A percentile compares a stretch with the other conserved stretches of the same genome.
Conservation (phyloP, 1,140 invertebrate genomes). For the Lethrus apterus region DNA sequence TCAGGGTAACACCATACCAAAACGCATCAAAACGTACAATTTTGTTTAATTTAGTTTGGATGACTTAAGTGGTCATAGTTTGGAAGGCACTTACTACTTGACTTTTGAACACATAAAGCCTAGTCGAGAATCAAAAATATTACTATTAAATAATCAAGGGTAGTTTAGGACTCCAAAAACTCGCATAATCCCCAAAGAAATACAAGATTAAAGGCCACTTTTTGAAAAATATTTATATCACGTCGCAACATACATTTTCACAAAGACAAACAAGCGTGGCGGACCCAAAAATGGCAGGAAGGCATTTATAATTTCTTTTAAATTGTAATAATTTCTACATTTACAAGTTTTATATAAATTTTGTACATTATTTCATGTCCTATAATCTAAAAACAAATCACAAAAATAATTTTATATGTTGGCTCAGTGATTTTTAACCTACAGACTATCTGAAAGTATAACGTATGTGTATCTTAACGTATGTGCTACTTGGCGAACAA, state of each 20-base stretch:
- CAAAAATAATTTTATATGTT: conserved; percentile 41
- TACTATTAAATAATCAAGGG: conserved; percentile 12
- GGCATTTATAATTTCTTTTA: conserved; percentile 40
- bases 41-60: conserved; percentile 31
- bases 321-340: conserved; percentile 38
- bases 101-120: conserved; percentile 44
- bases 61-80: conserved; percentile 41
- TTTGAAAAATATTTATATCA: conserved; percentile 21
- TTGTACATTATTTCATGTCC: conserved; percentile 41
- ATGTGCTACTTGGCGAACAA: conserved; percentile 16
- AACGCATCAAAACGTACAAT: conserved; percentile 35
- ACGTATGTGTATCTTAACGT: conserved; percentile 14
- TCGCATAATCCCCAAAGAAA: conserved; percentile 13
- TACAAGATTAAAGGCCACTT: conserved; percentile 21
- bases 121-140: conserved; percentile 32
- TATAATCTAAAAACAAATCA: conserved; percentile 41
- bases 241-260: conserved; percentile 14
- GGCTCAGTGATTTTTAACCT: conserved; percentile 28
- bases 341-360: conserved; percentile 43
- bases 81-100: conserved; percentile 43
- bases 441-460: conserved; percentile 24
- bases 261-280: conserved; percentile 33
- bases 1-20: conserved; percentile 37
- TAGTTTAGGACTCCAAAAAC: conserved; percentile 16
- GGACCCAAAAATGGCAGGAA: conserved; percentile 41